phyloP scores from a whole-genome alignment of 2,797 vertebrate species.

The Enteromius treurensis region DNA sequence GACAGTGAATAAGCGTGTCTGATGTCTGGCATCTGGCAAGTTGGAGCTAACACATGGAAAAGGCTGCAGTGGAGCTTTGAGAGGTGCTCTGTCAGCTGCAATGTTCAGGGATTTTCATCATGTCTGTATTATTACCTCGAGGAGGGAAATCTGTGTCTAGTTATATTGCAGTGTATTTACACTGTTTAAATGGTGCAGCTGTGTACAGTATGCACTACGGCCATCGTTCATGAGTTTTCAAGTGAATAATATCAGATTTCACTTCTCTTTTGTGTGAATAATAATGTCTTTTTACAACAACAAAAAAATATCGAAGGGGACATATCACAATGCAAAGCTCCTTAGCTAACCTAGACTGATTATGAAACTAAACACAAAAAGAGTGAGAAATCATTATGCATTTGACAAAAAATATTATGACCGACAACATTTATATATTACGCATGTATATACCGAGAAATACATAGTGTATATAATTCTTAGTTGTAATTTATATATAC shows the following conservation, averaged over 20 bases:
- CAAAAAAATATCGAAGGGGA: not conserved
- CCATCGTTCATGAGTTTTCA: not conserved
- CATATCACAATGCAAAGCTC: not conserved
- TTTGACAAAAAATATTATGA: not conserved
- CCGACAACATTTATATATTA: not conserved
- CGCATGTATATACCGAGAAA: not conserved
- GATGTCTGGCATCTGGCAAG: slow-evolving; percentile 59
- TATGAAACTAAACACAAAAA: not conserved
- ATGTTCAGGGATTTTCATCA: slow-evolving; percentile 37
- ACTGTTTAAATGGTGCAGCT: slow-evolving; percentile 5
- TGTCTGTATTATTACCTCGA: slow-evolving; percentile 5
- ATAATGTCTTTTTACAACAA: not conserved
- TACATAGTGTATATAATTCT: no score
- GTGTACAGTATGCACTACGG: not conserved
- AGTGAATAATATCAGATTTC: not conserved
- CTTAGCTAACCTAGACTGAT: not conserved
- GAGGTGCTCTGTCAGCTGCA: slow-evolving; percentile 47
- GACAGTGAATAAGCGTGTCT: slow-evolving; percentile 61
- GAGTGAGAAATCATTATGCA: not conserved
- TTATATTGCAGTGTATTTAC: slow-evolving; percentile 1
- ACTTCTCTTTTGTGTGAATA: not conserved
- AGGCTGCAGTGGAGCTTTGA: slow-evolving; percentile 9
- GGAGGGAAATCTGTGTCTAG: slow-evolving; percentile 23
- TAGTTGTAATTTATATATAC: no score
- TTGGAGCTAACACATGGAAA: slow-evolving; percentile 35